These are phyloP conservation scores for Characodon lateralis DNA, from an alignment of 2,797 vertebrate genomes.

Conservation along the genomic window DNA sequence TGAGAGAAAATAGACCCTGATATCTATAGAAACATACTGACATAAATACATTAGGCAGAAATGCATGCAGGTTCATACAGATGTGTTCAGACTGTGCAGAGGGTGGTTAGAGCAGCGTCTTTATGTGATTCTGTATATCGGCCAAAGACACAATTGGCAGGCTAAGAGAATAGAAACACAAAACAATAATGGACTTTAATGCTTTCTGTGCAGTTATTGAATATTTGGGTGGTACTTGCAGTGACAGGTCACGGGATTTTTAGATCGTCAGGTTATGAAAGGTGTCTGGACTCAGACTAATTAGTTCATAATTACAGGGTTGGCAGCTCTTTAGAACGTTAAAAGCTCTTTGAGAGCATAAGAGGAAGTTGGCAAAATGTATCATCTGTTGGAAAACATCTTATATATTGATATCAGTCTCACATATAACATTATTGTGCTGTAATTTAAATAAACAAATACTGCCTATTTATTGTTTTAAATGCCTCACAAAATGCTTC, in stretches of 20 bases:
- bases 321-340: not conserved
- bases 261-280: not conserved
- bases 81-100: not conserved
- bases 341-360: not conserved
- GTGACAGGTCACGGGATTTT: not conserved
- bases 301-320: not conserved
- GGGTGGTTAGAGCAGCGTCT: not conserved
- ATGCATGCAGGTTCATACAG: not conserved
- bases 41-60: not conserved
- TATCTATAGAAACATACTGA: constrained; percentile 8
- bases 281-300: not conserved
- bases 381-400: not conserved
- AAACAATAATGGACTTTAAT: not conserved
- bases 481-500: not conserved
- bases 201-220: not conserved
- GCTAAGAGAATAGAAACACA: not conserved
- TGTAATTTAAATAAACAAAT: not conserved
- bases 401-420: not conserved
- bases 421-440: not conserved
- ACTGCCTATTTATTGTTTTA: not conserved
- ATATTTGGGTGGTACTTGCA: not conserved
- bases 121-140: not conserved
- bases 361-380: not conserved
- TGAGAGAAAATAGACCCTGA: constrained; percentile 5
- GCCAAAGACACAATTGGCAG: not conserved